Conservation (phyloP, 2,888 invertebrate species). For the Thysanoteuthis rhombus region DNA sequence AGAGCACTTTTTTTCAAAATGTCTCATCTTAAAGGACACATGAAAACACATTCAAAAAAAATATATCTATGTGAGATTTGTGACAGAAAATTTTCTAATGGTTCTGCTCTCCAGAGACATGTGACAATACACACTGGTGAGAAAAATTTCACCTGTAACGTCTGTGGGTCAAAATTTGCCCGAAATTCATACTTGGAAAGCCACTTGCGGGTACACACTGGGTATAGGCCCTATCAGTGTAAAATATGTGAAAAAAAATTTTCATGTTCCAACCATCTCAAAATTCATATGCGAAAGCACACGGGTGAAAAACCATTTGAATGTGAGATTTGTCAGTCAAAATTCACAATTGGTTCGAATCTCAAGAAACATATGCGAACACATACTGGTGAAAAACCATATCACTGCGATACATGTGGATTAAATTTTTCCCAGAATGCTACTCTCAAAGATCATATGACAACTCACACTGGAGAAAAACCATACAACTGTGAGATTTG, state of each 20-base stretch:
- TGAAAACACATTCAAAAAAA: background rate
- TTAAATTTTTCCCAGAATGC: background rate
- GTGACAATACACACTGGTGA: background rate
- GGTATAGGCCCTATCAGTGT: background rate
- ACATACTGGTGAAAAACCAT: too few relatives aligned
- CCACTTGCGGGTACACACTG: background rate
- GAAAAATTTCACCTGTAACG: background rate
- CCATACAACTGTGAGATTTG: slow-evolving; percentile 67
- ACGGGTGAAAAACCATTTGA: slow-evolving; percentile 48
- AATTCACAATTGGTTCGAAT: too few relatives aligned
- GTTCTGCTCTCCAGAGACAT: background rate
- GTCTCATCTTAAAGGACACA: background rate
- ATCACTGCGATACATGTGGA: background rate
- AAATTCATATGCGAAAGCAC: slow-evolving; percentile 68
- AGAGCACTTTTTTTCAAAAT: background rate
- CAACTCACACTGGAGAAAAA: slow-evolving; percentile 44
- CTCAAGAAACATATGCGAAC: too few relatives aligned
- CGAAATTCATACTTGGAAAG: background rate
- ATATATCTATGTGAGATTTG: background rate
- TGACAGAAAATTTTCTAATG: background rate
- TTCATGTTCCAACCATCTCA: slow-evolving; percentile 44
- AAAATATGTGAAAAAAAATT: background rate
- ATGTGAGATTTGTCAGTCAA: too few relatives aligned
- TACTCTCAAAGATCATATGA: background rate
- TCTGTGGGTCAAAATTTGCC: background rate